phyloP scores from a whole-genome alignment of 2,113 vertebrate species.

The Carlito syrichta region DNA sequence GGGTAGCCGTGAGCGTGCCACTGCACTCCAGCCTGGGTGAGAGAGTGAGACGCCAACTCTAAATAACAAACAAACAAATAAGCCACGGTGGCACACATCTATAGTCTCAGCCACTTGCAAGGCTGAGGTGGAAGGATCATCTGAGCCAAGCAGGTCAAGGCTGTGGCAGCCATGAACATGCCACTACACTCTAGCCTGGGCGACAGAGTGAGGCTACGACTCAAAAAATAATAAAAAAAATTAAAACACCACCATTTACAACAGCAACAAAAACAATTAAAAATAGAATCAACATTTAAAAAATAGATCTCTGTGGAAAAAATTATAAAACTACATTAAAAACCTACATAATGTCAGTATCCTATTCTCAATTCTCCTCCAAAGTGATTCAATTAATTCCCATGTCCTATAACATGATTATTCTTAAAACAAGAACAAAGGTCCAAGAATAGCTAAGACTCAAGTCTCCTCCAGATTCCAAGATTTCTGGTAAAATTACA shows the following conservation, averaged over 20 bases:
- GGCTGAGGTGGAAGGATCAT: too few species aligned
- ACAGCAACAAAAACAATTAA: constrained; percentile 3
- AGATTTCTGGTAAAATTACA: neutral
- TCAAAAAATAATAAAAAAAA: too few species aligned
- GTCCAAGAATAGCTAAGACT: constrained; percentile 39
- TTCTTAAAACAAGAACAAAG: constrained; percentile 48
- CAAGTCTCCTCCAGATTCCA: neutral
- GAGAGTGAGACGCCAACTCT: too few species aligned
- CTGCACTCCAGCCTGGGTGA: too few species aligned
- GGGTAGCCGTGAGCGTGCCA: too few species aligned
- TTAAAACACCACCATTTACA: constrained; percentile 1
- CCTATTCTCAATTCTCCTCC: constrained; percentile 25
- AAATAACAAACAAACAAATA: too few species aligned
- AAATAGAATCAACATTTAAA: neutral
- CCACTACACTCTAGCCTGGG: too few species aligned
- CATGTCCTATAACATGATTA: neutral
- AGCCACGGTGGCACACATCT: too few species aligned
- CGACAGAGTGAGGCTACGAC: too few species aligned
- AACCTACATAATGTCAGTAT: constrained; percentile 38
- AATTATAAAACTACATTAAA: constrained; percentile 9
- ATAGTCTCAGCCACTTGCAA: too few species aligned
- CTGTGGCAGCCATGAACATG: too few species aligned
- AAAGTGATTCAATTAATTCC: constrained; percentile 37
- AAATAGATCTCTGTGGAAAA: constrained; percentile 10
- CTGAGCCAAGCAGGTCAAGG: too few species aligned